Evolutionary conservation across 92 coral and sea anemone species (phyloP), one percentile per base, ranked within the genome.

Genomic region (Siderastrea siderea): DNA sequence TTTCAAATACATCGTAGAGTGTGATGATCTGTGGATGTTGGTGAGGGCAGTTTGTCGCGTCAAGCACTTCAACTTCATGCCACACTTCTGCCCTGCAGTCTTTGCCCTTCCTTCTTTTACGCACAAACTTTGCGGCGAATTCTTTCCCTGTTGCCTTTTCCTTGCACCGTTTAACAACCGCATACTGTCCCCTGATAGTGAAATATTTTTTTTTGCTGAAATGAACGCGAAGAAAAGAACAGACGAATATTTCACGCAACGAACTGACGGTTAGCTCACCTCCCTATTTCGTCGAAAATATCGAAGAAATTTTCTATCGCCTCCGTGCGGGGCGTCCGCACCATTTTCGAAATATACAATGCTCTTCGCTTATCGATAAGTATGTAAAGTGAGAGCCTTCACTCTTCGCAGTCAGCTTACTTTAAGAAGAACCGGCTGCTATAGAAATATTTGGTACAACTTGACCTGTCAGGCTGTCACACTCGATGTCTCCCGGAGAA

Each of bases 31-130:
- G 94, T 3, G 96, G 92, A 88, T 95, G 98, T 48, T 95, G 98
- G 38, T 89, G 84, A 2, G 98, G 96, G 5, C 50, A 65, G 46
- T 95, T 95, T 6, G 96, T 86, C 4, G 96, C 88, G 62, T 82
- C 51, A n/a, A 95, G 66, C 9, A 95, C 96, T 91, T 95, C 98
- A 16, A 95, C 98, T 73, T 95, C 98, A 74, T 95, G 98, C 98
- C 98, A 95, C 2, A 95, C 98, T 74, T 95, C 98, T 17, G 97
- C 90, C 45, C 96, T 74, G 47, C 98, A 95, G 43, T 95, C 98
- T 62, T 95, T 93, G 54, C 98, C 98, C 89, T 93, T 95, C 52
- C 98, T 89, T 86, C 98, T 87, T 74, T 95, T 95, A 15, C 98
- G 91, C 14, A 95, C 98, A 80, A 95, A 95, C 80, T 95, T 95